A percentile compares a stretch with the other conserved stretches of the same genome.
Evolutionary conservation across 2,888 invertebrate genomes (phyloP).

Genomic region (Aleiodes alternator): DNA sequence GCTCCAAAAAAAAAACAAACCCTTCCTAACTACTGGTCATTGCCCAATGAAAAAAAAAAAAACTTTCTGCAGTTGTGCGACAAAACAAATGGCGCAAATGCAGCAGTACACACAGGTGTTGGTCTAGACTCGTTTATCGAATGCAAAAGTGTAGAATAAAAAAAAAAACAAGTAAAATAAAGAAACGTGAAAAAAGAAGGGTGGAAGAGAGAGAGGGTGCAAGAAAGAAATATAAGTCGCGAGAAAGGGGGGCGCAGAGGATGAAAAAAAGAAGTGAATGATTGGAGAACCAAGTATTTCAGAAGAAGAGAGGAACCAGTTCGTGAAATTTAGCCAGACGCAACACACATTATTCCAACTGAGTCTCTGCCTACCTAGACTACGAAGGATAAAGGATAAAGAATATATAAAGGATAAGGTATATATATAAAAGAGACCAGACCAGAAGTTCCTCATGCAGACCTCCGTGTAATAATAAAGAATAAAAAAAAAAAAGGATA

Average conservation of each 20-base stretch:
- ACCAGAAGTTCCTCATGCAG: constrained; percentile 54
- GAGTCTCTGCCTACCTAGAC: constrained; percentile 55
- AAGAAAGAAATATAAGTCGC: constrained; percentile 40
- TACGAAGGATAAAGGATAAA: constrained; percentile 63
- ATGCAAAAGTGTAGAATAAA: constrained; percentile 54
- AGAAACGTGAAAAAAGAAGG: constrained; percentile 45
- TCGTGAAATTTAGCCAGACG: constrained; percentile 55
- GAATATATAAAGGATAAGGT: constrained; percentile 63
- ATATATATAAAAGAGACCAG: constrained; percentile 61
- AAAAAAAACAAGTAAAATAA: constrained; percentile 35
- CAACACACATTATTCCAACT: constrained; percentile 60
- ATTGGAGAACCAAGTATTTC: constrained; percentile 59
- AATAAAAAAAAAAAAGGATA: constrained; percentile 37
- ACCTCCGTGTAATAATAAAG: constrained; percentile 49
- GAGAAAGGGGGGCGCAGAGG: constrained; percentile 51
- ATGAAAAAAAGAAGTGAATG: constrained; percentile 48
- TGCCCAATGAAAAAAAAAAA: constrained; percentile 16
- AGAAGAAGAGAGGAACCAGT: constrained; percentile 66
- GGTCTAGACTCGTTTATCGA: constrained; percentile 73
- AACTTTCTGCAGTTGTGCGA: constrained; percentile 56
- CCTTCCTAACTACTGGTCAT: constrained; percentile 28
- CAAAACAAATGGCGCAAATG: constrained; percentile 61
- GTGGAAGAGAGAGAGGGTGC: constrained; percentile 58
- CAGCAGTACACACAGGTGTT: constrained; percentile 71
- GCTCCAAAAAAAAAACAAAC: neutral